These are phyloP conservation scores for Archips xylosteana DNA, from an alignment of 2,888 invertebrate species.

Conservation along the genomic window DNA sequence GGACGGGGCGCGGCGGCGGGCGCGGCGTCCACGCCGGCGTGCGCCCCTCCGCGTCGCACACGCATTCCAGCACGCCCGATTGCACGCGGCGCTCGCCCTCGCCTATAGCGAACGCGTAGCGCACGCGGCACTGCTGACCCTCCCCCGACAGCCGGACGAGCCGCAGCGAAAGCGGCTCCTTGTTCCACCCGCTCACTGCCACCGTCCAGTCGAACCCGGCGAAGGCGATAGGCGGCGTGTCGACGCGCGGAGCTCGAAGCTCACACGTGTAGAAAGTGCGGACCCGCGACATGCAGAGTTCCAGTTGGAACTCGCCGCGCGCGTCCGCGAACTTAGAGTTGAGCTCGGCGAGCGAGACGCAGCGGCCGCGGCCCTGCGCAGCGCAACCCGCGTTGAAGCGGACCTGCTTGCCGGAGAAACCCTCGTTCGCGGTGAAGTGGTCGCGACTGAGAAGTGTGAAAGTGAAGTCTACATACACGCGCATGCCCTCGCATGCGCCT, in stretches of 20 bases:
- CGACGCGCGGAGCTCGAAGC: conserved; percentile 86
- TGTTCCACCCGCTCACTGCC: conserved; percentile 86
- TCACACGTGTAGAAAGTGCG: conserved; percentile 91
- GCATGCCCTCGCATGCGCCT: conserved; percentile 90
- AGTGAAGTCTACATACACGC: conserved; percentile 92
- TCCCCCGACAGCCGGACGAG: conserved; percentile 92
- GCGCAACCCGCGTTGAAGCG: conserved; percentile 88
- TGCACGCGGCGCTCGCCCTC: conserved; percentile 88
- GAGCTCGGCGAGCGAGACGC: conserved; percentile 89
- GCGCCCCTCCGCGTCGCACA: conserved; percentile 89
- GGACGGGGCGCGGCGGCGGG: conserved; percentile 85
- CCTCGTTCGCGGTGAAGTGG: conserved; percentile 93
- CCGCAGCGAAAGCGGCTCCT: conserved; percentile 83
- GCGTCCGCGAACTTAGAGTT: conserved; percentile 91
- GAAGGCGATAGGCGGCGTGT: conserved; percentile 88
- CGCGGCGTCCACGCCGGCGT: conserved; percentile 90
- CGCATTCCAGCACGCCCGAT: conserved; percentile 89
- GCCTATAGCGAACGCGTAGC: conserved; percentile 89
- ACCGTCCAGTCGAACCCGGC: conserved; percentile 94
- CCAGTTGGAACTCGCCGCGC: conserved; percentile 92
- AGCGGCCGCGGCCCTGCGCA: conserved; percentile 90
- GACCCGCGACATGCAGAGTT: conserved; percentile 91
- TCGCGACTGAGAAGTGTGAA: conserved; percentile 92
- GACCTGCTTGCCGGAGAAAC: conserved; percentile 91
- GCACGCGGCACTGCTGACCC: conserved; percentile 91